Evolutionary conservation across 2,797 vertebrate genomes (phyloP).

Genomic region (Todus mexicanus): DNA sequence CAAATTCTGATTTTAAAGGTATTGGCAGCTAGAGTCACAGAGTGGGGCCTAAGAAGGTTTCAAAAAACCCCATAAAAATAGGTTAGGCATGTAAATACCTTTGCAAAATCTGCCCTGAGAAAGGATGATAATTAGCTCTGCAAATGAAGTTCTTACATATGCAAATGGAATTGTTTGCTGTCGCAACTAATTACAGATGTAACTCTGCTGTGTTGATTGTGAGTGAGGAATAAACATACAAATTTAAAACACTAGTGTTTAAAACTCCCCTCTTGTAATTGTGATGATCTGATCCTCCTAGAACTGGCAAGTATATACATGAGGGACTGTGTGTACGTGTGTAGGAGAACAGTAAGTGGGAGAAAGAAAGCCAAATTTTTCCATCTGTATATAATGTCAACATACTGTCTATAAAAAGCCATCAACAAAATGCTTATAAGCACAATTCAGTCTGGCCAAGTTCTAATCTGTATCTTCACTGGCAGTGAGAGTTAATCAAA

Average conservation of each 20-base stretch:
- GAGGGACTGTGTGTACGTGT: neutral
- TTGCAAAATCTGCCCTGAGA: neutral
- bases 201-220: neutral
- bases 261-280: neutral
- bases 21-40: neutral
- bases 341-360: constrained; percentile 23
- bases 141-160: neutral
- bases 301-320: neutral
- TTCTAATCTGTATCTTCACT: neutral
- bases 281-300: neutral
- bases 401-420: neutral
- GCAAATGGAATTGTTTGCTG: neutral
- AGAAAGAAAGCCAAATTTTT: constrained; percentile 13
- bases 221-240: neutral
- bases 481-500: neutral
- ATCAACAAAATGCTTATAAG: neutral
- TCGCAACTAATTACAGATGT: neutral
- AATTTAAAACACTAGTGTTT: neutral
- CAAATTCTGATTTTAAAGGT: neutral
- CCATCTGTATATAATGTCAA: constrained; percentile 37
- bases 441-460: neutral
- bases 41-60: neutral
- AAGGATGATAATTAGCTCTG: neutral
- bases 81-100: neutral
- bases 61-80: neutral